Evolutionary conservation across 2,888 invertebrate genomes (phyloP).

Genomic region (Amphipyra tragopoginis): DNA sequence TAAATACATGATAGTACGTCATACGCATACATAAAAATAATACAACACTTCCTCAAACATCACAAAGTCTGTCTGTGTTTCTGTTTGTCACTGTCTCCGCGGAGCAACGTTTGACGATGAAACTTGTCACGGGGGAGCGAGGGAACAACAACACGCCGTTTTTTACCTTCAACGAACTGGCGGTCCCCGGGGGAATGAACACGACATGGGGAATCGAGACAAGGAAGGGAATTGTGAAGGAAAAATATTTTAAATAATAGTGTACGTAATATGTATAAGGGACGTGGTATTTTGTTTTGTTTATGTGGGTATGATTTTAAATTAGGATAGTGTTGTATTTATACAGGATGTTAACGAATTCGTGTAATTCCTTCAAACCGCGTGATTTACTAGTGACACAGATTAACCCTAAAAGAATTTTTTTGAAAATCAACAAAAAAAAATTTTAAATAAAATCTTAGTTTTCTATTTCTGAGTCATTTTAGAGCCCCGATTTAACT

Average conservation of each 20-base stretch:
- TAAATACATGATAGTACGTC: too few relatives aligned
- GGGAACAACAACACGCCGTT: constrained; percentile 27
- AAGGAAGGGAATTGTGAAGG: constrained; percentile 3
- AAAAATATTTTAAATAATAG: constrained; percentile 17
- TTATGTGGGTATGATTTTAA: neutral
- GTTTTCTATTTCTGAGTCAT: too few relatives aligned
- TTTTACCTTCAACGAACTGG: constrained; percentile 37
- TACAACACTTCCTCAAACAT: neutral
- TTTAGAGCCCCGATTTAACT: too few relatives aligned
- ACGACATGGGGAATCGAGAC: neutral
- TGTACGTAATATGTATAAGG: neutral
- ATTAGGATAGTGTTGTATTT: too few relatives aligned
- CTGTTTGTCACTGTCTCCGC: constrained; percentile 8
- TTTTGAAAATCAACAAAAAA: too few relatives aligned
- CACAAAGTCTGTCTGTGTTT: constrained; percentile 10
- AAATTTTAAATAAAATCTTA: too few relatives aligned
- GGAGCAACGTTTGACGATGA: constrained; percentile 26
- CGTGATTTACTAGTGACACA: too few relatives aligned
- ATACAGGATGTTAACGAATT: too few relatives aligned
- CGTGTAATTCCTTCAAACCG: too few relatives aligned
- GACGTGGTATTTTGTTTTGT: neutral
- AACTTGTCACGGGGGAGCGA: constrained; percentile 22
- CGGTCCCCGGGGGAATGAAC: constrained; percentile 1
- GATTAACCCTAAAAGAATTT: too few relatives aligned
- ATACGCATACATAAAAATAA: neutral